Percentiles rank a stretch among this genome's conserved stretches.
These are phyloP conservation scores for Diadromus collaris DNA, from an alignment of 2,888 invertebrate genomes.

Conservation along the genomic window DNA sequence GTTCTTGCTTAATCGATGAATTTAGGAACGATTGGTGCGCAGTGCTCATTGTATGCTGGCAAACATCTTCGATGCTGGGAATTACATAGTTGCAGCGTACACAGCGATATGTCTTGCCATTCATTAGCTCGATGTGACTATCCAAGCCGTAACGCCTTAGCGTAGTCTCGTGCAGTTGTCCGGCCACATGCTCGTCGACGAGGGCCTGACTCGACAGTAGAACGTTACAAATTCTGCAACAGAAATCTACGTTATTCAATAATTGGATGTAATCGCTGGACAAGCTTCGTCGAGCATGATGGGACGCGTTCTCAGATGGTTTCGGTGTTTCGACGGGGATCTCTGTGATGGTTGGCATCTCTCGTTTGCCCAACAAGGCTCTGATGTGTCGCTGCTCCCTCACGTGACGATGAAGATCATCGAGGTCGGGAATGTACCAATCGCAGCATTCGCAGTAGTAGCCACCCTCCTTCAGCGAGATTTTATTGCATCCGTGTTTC, in stretches of 20 bases:
- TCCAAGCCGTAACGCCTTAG: neutral
- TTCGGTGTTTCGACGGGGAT: neutral
- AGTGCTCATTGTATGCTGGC: neutral
- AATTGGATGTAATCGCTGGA: neutral
- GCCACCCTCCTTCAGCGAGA: neutral
- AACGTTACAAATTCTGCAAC: conserved; percentile 9
- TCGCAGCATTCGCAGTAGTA: conserved; percentile 28
- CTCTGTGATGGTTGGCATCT: neutral
- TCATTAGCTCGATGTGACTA: neutral
- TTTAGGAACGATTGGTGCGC: neutral
- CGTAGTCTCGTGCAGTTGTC: neutral
- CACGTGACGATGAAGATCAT: neutral
- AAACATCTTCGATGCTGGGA: neutral
- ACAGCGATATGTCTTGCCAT: neutral
- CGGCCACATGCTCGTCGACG: neutral
- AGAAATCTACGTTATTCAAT: neutral
- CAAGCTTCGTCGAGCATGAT: neutral
- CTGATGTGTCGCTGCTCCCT: neutral
- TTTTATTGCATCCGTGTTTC: conserved; percentile 6
- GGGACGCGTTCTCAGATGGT: neutral
- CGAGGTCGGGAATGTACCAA: neutral
- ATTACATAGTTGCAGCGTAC: neutral
- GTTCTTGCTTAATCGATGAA: too few species aligned
- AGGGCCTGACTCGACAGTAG: neutral
- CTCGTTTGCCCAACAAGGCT: neutral